Evolutionary conservation across 2,113 vertebrate species (phyloP), one percentile per base, ranked within the genome.

Genomic region (Glareola pratincola): DNA sequence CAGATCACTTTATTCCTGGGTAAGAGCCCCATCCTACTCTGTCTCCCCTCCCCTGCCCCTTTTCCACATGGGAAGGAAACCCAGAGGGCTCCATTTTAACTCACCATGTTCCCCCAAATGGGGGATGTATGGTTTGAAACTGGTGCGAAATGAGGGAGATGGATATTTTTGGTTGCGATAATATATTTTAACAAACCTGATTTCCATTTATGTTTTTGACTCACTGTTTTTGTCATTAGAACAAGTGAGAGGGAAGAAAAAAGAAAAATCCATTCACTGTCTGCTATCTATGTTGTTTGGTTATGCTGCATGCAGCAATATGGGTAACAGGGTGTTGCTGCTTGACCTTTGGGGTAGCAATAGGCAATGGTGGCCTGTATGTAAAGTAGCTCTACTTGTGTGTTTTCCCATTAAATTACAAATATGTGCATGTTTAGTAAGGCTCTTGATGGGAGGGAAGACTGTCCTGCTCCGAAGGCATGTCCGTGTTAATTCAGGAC

Each of bases 1-100:
- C 99, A 99, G 97, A 99, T 98, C 72, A 99, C 98, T 93, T 50
- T 99, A 48, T 99, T 99, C 45, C 93, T 99, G 39, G 98, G 98
- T 99, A 98, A 98, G 98, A 96, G 24, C 63, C 14, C 2, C 8
- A 13, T 23, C 16, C 75, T 85, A 5, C 17, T 59, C 29, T 71
- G 37, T 16, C 27, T 94, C 59, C 19, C 14, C 27, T 90, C 29
- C 41, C 9, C 26, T 71, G 11, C 7, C 8, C 15, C 9, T 23
- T 69, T 89, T 27, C 51, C 43, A 29, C 32, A 14, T 10, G 16
- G 48, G 22, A 56, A 73, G 32, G 17, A 89, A 94, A n/a, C 32
- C 22, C 59, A 83, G n/a, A 69, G 54, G 19, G 6, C 15, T 78
- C 29, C 0, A 8, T 9, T 78, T 77, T 77, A 20, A 29, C 24